phyloP scores from a whole-genome alignment of 2,113 vertebrate species.

The Capreolus pygargus region DNA sequence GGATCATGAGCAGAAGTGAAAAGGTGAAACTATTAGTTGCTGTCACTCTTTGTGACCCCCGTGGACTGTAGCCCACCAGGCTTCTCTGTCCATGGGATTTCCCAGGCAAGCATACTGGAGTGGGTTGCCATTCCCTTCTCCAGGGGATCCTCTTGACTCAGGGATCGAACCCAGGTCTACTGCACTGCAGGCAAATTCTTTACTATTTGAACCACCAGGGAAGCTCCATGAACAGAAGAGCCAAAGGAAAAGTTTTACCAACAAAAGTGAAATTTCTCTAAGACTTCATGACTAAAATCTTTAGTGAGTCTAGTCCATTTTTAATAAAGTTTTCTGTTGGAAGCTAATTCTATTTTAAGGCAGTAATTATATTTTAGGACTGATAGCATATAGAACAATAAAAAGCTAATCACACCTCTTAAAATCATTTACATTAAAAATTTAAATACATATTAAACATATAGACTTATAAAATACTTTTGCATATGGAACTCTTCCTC shows the following conservation, averaged over 20 bases:
- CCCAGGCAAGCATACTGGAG: background rate
- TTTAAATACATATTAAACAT: background rate
- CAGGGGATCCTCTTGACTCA: background rate
- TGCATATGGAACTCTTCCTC: background rate
- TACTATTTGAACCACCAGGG: background rate
- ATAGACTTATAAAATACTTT: background rate
- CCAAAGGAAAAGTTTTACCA: constrained; percentile 14
- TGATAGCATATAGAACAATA: constrained; percentile 17
- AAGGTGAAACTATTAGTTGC: background rate
- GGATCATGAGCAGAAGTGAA: constrained; percentile 50
- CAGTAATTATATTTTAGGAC: constrained; percentile 6
- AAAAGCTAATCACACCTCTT: constrained; percentile 26
- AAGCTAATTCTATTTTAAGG: background rate
- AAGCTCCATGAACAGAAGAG: constrained; percentile 44
- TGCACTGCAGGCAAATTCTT: background rate
- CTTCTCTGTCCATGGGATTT: background rate
- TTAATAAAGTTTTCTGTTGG: background rate
- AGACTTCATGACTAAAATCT: background rate
- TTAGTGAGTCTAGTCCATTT: background rate
- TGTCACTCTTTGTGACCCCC: background rate
- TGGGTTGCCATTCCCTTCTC: background rate
- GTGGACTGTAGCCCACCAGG: background rate
- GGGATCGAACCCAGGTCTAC: background rate
- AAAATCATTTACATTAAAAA: constrained; percentile 43
- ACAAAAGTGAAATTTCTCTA: background rate